phyloP scores from a whole-genome alignment of 2,888 invertebrate genomes.

The Cistogaster globosa region DNA sequence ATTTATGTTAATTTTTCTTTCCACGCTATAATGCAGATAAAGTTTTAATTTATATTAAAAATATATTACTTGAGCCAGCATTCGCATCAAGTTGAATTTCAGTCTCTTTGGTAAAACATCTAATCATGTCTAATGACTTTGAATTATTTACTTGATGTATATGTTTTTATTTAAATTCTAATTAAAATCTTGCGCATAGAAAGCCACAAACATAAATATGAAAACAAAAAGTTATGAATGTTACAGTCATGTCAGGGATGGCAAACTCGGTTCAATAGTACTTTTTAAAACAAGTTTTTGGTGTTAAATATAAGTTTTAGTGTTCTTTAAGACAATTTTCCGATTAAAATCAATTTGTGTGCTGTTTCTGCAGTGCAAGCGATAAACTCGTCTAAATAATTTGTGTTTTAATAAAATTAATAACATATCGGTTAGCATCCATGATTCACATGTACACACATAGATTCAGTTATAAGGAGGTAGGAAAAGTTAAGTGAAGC shows the following conservation, averaged over 20 bases:
- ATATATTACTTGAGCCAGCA: not conserved
- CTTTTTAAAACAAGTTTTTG: too few relatives aligned
- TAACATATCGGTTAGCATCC: too few relatives aligned
- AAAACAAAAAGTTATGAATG: not conserved
- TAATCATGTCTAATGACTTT: not conserved
- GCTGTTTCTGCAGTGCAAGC: too few relatives aligned
- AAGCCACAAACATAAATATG: not conserved
- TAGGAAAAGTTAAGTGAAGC: not conserved
- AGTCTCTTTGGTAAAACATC: not conserved
- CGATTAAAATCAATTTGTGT: too few relatives aligned
- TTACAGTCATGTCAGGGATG: too few relatives aligned
- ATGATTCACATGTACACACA: not conserved
- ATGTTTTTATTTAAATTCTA: constrained; percentile 28
- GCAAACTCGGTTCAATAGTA: too few relatives aligned
- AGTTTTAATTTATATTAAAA: not conserved
- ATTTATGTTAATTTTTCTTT: not conserved
- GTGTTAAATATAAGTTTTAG: too few relatives aligned
- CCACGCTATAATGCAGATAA: not conserved
- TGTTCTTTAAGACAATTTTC: too few relatives aligned
- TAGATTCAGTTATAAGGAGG: not conserved
- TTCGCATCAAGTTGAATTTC: not conserved
- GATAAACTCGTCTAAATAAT: too few relatives aligned
- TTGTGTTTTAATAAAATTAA: too few relatives aligned
- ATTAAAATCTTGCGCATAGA: constrained; percentile 32
- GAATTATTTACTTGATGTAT: constrained; percentile 21